Conservation (phyloP, 2,888 invertebrate species). For the Leucophenga maculata region DNA sequence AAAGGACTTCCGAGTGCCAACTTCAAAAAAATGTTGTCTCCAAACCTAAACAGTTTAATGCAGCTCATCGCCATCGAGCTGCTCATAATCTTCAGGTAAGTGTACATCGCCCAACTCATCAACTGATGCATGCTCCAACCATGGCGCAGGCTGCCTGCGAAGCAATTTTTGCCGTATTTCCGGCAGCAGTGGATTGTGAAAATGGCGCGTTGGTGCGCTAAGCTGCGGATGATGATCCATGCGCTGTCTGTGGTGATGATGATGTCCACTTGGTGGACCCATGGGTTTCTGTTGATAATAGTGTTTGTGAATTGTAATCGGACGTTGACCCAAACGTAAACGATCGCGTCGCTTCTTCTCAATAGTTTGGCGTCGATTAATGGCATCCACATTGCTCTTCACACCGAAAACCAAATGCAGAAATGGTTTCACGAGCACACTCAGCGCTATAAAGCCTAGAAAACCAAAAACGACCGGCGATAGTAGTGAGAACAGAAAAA, state of each 20-base stretch:
- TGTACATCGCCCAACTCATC: neutral
- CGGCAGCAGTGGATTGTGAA: constrained; percentile 37
- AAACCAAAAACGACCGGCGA: constrained; percentile 67
- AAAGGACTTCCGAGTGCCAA: too few species aligned
- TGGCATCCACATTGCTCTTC: constrained; percentile 56
- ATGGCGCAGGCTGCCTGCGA: neutral
- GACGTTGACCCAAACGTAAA: constrained; percentile 54
- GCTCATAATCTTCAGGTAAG: neutral
- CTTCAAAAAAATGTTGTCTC: neutral
- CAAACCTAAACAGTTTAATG: neutral
- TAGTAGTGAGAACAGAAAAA: constrained; percentile 63
- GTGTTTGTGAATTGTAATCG: constrained; percentile 67
- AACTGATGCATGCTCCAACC: neutral
- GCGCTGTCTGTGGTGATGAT: constrained; percentile 34
- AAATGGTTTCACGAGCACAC: constrained; percentile 63
- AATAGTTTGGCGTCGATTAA: constrained; percentile 51
- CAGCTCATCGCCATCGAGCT: neutral
- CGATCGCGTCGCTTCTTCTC: constrained; percentile 54
- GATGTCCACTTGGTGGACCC: too few species aligned
- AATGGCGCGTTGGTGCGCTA: constrained; percentile 16
- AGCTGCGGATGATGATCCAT: too few species aligned
- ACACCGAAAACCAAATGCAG: constrained; percentile 63
- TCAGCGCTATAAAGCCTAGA: constrained; percentile 60
- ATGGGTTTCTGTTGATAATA: constrained; percentile 58
- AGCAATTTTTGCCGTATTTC: constrained; percentile 18